Evolutionary conservation across 1,140 invertebrate species (phyloP), one percentile per base, ranked within the genome.

Genomic region (Ceratina calcarata): DNA sequence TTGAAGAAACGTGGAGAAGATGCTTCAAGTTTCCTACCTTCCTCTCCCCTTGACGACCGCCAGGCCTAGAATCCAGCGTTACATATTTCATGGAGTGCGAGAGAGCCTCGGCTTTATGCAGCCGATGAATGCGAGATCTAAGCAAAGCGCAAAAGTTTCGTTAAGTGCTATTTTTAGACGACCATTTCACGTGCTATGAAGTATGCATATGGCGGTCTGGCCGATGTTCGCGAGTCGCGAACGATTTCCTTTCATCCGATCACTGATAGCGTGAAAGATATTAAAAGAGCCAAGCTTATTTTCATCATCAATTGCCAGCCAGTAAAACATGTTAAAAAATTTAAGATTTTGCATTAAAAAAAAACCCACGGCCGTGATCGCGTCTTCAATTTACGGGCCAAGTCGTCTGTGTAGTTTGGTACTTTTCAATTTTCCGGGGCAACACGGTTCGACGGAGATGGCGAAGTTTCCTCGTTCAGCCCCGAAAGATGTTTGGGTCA

Each of bases 121-220:
- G 8, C 18, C 60, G 24, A 51, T 69, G 74, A 76, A 76, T 69
- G 13, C 55, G 20, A 22, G 45, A 45, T 32, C 27, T 32, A 45
- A 22, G n/a, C 49, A 60, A 58, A 67, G 51, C 73, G 53, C 22
- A 22, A 78, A 78, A 57, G 64, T 72, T 57, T 58, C 68, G 49
- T 78, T 3, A 4, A 6, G 51, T 12, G 16, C 76, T 78, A 78
- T 78, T 78, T 78, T 64, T 71, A 64, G 49, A 12, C 51, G 0
- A 2, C 76, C 55, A 32, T 32, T 55, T 55, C 51, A 10, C 32
- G 51, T 8, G 16, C 22, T 32, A 37, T 71, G 16, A 55, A 71
- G 71, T 24, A 68, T 65, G 15, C 24, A 60, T 55, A 66, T 16
- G 24, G 2, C 55, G 27, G 51, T 57, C 55, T n/a, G 55, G 12